These are phyloP conservation scores for Bergia sp. DNA, from an alignment of 92 coral and sea anemone species.

Conservation along the genomic window DNA sequence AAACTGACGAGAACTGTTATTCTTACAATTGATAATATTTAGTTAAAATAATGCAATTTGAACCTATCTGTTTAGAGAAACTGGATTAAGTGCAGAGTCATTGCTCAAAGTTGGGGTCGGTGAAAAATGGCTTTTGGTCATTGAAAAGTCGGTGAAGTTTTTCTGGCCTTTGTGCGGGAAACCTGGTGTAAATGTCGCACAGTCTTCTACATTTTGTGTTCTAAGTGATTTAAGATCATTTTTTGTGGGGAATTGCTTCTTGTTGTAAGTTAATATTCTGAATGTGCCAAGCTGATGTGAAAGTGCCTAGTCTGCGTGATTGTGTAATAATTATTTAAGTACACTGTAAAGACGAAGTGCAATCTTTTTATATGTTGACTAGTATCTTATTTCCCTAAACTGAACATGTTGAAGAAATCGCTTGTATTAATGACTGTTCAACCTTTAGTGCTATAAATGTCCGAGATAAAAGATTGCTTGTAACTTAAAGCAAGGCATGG, in stretches of 20 bases:
- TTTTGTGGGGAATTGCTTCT: not conserved
- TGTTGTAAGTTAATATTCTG: not conserved
- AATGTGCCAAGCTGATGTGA: not conserved
- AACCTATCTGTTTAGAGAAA: no score
- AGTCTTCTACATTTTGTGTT: no score
- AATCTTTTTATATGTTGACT: not conserved
- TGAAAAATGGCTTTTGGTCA: no score
- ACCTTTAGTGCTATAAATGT: not conserved
- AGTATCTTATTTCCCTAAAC: not conserved
- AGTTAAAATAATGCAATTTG: no score
- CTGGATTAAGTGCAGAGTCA: no score
- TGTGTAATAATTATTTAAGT: not conserved
- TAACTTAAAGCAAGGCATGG: not conserved
- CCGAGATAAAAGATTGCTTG: not conserved
- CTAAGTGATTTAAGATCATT: not conserved
- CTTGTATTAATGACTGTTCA: not conserved
- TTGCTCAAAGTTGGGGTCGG: no score
- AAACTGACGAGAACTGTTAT: no score
- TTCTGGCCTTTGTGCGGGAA: no score
- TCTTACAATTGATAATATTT: no score
- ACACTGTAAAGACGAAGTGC: not conserved
- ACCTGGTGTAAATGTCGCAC: not conserved
- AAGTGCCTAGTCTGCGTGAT: not conserved
- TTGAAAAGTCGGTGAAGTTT: no score
- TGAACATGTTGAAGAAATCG: no score